Evolutionary conservation across 2,797 vertebrate species (phyloP).

Genomic region (Poecile montanus): DNA sequence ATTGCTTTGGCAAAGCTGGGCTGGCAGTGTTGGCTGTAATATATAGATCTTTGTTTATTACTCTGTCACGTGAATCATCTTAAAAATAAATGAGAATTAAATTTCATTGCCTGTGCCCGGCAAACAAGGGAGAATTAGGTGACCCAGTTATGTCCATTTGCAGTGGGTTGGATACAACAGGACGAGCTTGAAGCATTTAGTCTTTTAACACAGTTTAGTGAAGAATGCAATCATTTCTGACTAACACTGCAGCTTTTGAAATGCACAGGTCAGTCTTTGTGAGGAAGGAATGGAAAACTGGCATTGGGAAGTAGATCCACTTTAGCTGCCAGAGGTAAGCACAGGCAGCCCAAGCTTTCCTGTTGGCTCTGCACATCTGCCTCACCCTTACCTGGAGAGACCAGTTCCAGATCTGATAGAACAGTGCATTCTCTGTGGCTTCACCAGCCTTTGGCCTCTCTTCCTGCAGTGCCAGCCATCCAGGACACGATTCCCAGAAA

Average conservation of each 20-base stretch:
- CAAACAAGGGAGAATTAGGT: conserved; percentile 39
- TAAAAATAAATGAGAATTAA: conserved; percentile 40
- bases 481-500: not conserved
- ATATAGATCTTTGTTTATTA: conserved; percentile 22
- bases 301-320: not conserved
- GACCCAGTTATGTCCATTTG: conserved; percentile 44
- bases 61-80: conserved; percentile 20
- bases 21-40: not conserved
- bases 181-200: not conserved
- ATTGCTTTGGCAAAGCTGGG: not conserved
- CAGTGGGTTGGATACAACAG: not conserved
- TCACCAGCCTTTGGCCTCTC: not conserved
- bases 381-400: not conserved
- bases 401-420: not conserved
- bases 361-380: not conserved
- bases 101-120: not conserved
- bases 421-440: not conserved
- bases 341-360: not conserved
- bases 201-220: not conserved
- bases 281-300: not conserved
- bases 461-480: not conserved
- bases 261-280: not conserved
- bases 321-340: not conserved
- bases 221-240: not conserved
- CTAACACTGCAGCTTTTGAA: not conserved